Conservation (phyloP, 2,113 vertebrate species). For the Chaetodon trifascialis region DNA sequence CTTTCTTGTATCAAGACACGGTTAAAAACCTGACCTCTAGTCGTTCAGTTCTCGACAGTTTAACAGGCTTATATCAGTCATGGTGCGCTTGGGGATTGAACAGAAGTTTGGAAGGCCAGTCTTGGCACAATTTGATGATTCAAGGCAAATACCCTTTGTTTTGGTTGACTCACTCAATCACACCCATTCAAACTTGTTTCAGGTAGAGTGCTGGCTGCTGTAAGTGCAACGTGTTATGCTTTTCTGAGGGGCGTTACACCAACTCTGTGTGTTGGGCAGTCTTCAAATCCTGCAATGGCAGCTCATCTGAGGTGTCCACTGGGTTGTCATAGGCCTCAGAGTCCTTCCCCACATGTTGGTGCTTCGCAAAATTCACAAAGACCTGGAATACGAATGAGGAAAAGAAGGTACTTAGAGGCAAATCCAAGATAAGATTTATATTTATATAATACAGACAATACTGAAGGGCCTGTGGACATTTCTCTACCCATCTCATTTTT, state of each 20-base stretch:
- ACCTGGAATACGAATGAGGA: conserved; percentile 69
- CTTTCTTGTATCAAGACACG: neutral
- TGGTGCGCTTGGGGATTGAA: neutral
- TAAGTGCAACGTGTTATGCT: neutral
- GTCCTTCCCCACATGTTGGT: conserved; percentile 68
- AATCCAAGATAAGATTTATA: conserved; percentile 18
- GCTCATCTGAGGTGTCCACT: conserved; percentile 76
- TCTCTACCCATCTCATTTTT: conserved; percentile 15
- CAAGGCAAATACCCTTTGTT: neutral
- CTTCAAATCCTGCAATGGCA: conserved; percentile 31
- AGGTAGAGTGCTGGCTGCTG: neutral
- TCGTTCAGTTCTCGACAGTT: neutral
- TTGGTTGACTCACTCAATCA: neutral
- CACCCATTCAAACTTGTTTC: neutral
- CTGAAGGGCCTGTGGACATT: conserved; percentile 34
- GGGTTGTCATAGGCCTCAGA: conserved; percentile 51
- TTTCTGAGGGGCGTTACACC: neutral
- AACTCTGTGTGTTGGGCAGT: neutral
- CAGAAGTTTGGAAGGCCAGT: neutral
- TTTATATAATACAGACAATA: neutral
- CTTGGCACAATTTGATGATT: neutral
- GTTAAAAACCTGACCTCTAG: too few species aligned
- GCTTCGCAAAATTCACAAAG: conserved; percentile 82
- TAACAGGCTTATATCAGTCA: neutral
- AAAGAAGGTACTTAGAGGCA: conserved; percentile 9